phyloP scores from a whole-genome alignment of 1,140 invertebrate species.

The Acromyrmex echinatior region DNA sequence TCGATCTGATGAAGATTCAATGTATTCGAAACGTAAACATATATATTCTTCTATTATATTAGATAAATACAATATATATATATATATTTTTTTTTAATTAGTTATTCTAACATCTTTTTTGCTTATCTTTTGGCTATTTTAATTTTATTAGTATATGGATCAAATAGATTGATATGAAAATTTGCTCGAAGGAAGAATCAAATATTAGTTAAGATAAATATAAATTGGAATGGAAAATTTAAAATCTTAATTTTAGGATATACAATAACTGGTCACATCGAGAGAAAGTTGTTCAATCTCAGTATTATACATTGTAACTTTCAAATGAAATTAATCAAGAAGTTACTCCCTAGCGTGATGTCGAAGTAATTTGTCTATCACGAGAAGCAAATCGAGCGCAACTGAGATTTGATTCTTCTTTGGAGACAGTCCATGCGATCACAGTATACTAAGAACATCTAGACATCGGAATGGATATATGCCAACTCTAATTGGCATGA shows the following conservation, averaged over 20 bases:
- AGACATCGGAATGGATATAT: constrained; percentile 52
- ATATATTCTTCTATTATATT: no score
- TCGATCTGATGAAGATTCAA: no score
- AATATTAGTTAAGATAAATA: constrained; percentile 19
- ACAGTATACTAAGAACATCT: constrained; percentile 29
- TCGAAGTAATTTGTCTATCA: constrained; percentile 47
- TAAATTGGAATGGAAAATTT: constrained; percentile 40
- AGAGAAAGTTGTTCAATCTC: constrained; percentile 33
- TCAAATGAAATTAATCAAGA: constrained; percentile 28
- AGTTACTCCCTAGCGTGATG: constrained; percentile 44
- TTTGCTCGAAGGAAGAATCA: constrained; percentile 17
- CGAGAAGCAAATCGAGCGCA: constrained; percentile 29
- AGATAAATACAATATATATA: no score
- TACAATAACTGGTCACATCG: constrained; percentile 2
- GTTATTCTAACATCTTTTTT: no score
- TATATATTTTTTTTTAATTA: no score
- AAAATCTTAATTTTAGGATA: constrained; percentile 1
- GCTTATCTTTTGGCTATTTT: no score
- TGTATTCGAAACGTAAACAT: no score
- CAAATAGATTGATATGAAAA: constrained; percentile 1
- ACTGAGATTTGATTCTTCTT: constrained; percentile 47
- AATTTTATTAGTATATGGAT: background rate
- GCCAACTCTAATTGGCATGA: constrained; percentile 63
- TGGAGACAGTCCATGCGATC: constrained; percentile 8
- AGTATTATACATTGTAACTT: constrained; percentile 37